Conservation (phyloP, 2,113 vertebrate genomes). For the Vireo altiloquus region DNA sequence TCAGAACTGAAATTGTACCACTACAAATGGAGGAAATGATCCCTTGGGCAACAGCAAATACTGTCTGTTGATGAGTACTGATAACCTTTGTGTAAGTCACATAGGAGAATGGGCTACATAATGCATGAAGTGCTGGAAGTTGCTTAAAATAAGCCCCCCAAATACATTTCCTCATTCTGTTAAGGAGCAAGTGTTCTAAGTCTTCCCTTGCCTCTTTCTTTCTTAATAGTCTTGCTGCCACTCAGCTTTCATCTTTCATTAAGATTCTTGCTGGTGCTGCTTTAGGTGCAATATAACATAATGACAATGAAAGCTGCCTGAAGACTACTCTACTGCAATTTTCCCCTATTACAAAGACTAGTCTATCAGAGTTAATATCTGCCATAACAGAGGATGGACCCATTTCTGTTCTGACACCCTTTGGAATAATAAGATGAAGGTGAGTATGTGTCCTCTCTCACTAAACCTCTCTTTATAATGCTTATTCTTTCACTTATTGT, state of each 20-base stretch:
- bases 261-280: neutral
- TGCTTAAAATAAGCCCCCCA: neutral
- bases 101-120: neutral
- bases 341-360: neutral
- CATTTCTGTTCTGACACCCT: neutral
- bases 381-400: neutral
- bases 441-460: neutral
- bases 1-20: neutral
- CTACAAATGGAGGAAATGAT: neutral
- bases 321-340: neutral
- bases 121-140: neutral
- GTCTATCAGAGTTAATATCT: neutral
- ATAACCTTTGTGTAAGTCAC: neutral
- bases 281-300: neutral
- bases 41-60: neutral
- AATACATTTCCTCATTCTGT: neutral
- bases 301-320: neutral
- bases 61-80: neutral
- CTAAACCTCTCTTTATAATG: neutral
- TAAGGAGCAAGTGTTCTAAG: neutral
- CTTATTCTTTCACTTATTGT: neutral
- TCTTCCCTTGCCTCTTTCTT: neutral
- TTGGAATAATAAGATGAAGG: neutral
- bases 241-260: neutral
- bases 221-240: neutral